Evolutionary conservation across 2,113 vertebrate species (phyloP).

Genomic region (Orthonyx spaldingii): DNA sequence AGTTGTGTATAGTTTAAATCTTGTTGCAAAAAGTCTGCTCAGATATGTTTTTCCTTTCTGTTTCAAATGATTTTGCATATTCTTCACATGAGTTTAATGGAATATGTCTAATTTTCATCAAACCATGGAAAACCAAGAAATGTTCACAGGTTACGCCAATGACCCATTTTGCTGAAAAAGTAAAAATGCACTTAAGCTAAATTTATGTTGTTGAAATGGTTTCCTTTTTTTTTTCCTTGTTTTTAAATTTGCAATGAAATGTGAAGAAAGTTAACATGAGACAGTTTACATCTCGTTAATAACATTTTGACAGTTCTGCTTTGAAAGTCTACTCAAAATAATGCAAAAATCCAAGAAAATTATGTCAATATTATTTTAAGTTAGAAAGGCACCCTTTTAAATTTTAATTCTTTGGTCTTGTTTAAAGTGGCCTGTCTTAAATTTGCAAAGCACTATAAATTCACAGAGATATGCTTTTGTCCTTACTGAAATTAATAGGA

Average conservation of each 20-base stretch:
- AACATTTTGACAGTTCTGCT: neutral
- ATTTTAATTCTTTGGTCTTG: neutral
- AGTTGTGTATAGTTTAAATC: neutral
- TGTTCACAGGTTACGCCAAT: neutral
- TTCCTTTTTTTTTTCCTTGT: neutral
- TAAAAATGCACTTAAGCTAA: neutral
- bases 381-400: neutral
- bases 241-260: neutral
- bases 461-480: neutral
- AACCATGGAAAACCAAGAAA: neutral
- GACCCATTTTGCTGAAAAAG: neutral
- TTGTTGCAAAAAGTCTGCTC: neutral
- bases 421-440: neutral
- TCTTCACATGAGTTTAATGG: neutral
- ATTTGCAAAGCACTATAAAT: neutral
- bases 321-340: slow-evolving; percentile 5
- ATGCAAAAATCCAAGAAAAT: neutral
- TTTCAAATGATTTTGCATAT: slow-evolving; percentile 26
- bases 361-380: neutral
- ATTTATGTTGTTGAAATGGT: neutral
- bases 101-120: slow-evolving; percentile 27
- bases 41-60: neutral
- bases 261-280: neutral
- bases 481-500: neutral
- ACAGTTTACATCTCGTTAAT: neutral